phyloP scores from a whole-genome alignment of 2,888 invertebrate species.

The Dorcus parallelipipedus region DNA sequence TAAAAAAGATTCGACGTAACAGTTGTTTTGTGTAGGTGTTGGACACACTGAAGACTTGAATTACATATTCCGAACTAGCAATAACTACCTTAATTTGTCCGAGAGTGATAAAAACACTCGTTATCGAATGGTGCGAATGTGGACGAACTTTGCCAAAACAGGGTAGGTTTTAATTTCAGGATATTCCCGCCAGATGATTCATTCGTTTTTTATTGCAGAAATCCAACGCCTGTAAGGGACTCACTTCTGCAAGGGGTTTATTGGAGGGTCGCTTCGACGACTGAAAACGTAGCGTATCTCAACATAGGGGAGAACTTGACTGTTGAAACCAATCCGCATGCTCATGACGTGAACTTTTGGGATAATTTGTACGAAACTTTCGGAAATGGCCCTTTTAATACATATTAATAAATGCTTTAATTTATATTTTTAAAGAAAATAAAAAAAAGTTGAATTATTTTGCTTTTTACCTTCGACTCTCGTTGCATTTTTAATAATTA shows the following conservation, averaged over 20 bases:
- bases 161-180: constrained; percentile 16
- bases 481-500: no score
- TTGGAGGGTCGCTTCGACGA: constrained; percentile 24
- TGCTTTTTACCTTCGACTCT: no score
- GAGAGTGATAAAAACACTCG: constrained; percentile 44
- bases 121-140: constrained; percentile 18
- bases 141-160: constrained; percentile 29
- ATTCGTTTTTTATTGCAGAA: constrained; percentile 20
- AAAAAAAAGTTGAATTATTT: no score
- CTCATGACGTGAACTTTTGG: constrained; percentile 32
- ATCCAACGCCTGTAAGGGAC: constrained; percentile 25
- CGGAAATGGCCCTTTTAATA: constrained; percentile 31
- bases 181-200: not conserved
- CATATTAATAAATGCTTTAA: constrained; percentile 22
- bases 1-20: no score
- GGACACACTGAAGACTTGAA: constrained; percentile 27
- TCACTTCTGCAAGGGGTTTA: constrained; percentile 18
- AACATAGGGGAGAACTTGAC: constrained; percentile 26
- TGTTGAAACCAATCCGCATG: constrained; percentile 21
- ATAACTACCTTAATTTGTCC: not conserved
- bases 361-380: constrained; percentile 28
- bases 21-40: constrained; percentile 14
- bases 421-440: no score
- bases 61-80: constrained; percentile 38
- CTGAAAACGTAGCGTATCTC: constrained; percentile 26